phyloP scores from a whole-genome alignment of 1,140 invertebrate species.

The Drosophila littoralis region DNA sequence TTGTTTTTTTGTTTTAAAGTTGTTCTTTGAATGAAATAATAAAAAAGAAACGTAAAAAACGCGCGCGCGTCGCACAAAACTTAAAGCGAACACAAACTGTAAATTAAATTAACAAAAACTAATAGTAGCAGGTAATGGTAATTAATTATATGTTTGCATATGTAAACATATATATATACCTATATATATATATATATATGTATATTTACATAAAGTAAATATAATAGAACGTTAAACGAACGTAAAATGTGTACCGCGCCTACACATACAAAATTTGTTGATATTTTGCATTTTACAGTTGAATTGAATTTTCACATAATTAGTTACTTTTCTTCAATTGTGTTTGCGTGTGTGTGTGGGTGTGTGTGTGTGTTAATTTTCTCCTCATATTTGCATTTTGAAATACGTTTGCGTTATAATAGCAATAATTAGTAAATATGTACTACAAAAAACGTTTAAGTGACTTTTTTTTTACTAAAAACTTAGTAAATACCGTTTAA shows the following conservation, averaged over 20 bases:
- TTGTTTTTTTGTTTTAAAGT: constrained; percentile 11
- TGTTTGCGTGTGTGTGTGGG: constrained; percentile 17
- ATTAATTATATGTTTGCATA: constrained; percentile 45
- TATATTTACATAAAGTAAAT: constrained; percentile 26
- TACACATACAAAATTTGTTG: constrained; percentile 34
- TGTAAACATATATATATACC: constrained; percentile 15
- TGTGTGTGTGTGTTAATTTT: constrained; percentile 38
- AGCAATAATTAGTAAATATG: constrained; percentile 72
- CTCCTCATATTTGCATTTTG: constrained; percentile 23
- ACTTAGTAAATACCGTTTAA: constrained; percentile 58
- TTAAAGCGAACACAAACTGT: constrained; percentile 68
- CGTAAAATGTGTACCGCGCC: constrained; percentile 34
- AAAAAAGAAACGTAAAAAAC: constrained; percentile 36
- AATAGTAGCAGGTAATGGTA: constrained; percentile 69
- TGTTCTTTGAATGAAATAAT: constrained; percentile 23
- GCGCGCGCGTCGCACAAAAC: constrained; percentile 65
- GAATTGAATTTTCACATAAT: constrained; percentile 31
- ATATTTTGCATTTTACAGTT: constrained; percentile 42
- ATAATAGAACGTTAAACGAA: constrained; percentile 52
- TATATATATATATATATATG: constrained; percentile 14
- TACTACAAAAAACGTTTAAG: constrained; percentile 76
- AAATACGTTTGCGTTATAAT: constrained; percentile 40
- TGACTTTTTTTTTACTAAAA: constrained; percentile 72
- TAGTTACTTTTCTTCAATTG: constrained; percentile 27
- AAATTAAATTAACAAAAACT: constrained; percentile 80